These are phyloP conservation scores for Malthinus flaveolus DNA, from an alignment of 2,888 invertebrate species.

Conservation along the genomic window DNA sequence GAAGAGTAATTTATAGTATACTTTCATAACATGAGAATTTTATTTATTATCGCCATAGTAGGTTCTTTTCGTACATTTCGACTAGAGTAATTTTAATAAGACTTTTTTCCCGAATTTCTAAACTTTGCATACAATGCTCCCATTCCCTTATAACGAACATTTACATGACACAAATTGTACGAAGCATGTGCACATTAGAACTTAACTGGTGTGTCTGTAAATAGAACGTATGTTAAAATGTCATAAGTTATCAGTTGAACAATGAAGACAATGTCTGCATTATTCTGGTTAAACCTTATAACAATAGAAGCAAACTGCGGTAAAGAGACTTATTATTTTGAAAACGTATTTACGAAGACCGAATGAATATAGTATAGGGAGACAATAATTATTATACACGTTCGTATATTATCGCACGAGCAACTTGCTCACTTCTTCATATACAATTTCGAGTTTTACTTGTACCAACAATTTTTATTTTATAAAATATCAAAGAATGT, in stretches of 20 bases:
- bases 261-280: constrained; percentile 46
- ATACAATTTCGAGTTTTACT: no score
- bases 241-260: constrained; percentile 46
- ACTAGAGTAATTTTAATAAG: no score
- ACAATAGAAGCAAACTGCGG: constrained; percentile 33
- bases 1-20: constrained; percentile 29
- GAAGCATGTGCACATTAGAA: constrained; percentile 30
- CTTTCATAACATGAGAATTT: constrained; percentile 22
- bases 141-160: neutral
- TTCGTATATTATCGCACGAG: no score
- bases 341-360: constrained; percentile 16
- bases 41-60: constrained; percentile 18
- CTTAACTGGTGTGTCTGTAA: constrained; percentile 33
- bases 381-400: neutral
- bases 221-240: constrained; percentile 44
- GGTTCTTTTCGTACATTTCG: constrained; percentile 13
- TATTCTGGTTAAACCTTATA: constrained; percentile 41
- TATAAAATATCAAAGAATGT: no score
- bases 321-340: constrained; percentile 27
- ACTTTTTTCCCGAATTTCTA: no score
- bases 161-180: constrained; percentile 11
- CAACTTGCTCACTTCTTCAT: no score
- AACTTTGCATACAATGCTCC: no score
- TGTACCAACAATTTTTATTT: no score
- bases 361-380: constrained; percentile 1